Percentiles rank a stretch among this genome's conserved stretches.
Conservation (phyloP, 2,797 vertebrate genomes). For the Peromyscus melanophrys region DNA sequence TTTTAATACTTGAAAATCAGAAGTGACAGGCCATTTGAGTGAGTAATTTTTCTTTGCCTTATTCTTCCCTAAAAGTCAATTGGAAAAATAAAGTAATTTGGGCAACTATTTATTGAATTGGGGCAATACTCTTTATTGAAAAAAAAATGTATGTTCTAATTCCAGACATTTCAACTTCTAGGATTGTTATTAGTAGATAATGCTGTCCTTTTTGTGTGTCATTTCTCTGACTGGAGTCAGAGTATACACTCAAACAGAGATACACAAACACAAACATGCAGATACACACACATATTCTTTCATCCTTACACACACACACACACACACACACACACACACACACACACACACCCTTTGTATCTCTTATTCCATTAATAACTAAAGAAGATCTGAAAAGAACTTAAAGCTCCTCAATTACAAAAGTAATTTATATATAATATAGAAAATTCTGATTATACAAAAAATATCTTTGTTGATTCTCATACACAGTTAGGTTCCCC, state of each 20-base stretch:
- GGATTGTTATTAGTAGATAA: background rate
- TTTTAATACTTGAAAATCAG: conserved; percentile 74
- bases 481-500: background rate
- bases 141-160: conserved; percentile 15
- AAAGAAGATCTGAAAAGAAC: background rate
- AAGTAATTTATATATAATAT: background rate
- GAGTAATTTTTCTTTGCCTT: conserved; percentile 62
- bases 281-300: background rate
- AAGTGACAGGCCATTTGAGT: conserved; percentile 67
- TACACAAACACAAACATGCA: background rate
- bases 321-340: background rate
- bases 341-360: background rate
- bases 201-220: background rate
- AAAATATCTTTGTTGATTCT: background rate
- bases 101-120: conserved; percentile 54
- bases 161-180: conserved; percentile 34
- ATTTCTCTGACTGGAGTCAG: background rate
- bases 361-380: background rate
- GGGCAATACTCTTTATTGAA: conserved; percentile 3
- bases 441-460: conserved; percentile 12
- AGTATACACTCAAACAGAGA: background rate
- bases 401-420: background rate
- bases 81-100: conserved; percentile 49
- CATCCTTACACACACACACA: background rate
- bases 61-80: conserved; percentile 45